Evolutionary conservation across 2,113 vertebrate species (phyloP).

Genomic region (Lethenteron reissneri): DNA sequence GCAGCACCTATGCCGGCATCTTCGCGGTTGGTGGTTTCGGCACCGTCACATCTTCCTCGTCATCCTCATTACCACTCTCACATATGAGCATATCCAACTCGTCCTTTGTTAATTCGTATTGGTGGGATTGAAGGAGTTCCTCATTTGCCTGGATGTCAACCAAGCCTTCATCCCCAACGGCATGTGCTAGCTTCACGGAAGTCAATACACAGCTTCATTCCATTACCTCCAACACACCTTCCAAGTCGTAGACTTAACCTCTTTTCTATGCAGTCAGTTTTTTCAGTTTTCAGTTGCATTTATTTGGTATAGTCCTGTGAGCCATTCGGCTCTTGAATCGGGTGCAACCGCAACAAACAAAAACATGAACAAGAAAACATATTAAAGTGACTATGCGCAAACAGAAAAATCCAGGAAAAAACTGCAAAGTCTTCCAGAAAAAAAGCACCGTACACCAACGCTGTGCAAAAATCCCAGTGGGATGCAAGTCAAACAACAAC

Average conservation of each 20-base stretch:
- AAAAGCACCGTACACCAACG: too few relatives aligned
- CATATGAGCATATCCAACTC: background rate
- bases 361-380: too few relatives aligned
- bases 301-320: too few relatives aligned
- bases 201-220: background rate
- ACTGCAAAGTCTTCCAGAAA: too few relatives aligned
- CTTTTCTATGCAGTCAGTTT: background rate
- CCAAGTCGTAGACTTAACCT: background rate
- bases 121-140: constrained; percentile 2
- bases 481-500: too few relatives aligned
- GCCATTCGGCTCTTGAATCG: too few relatives aligned
- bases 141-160: background rate
- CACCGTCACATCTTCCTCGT: background rate
- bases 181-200: background rate
- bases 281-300: too few relatives aligned
- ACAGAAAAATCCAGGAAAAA: too few relatives aligned
- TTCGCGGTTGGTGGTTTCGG: background rate
- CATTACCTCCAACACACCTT: background rate
- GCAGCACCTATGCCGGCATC: background rate
- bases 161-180: background rate
- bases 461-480: too few relatives aligned
- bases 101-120: background rate
- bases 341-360: too few relatives aligned
- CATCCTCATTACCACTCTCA: background rate
- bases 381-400: too few relatives aligned